A percentile compares a stretch with the other conserved stretches of the same genome.
These are phyloP conservation scores for Vidua chalybeata DNA, from an alignment of 2,113 vertebrate species.

Conservation along the genomic window DNA sequence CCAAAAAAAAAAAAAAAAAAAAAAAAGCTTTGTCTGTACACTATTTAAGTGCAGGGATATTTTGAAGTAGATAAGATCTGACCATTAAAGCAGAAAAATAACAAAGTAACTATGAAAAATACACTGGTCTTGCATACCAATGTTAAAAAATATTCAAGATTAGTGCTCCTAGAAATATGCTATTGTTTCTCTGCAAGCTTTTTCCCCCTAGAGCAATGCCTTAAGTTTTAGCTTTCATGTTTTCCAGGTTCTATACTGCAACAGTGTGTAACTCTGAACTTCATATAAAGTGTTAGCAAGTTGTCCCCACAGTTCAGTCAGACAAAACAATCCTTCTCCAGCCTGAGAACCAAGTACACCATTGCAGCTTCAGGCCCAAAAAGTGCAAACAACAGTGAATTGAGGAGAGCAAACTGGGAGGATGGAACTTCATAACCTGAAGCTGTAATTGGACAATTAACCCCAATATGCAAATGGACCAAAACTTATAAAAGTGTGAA, in stretches of 20 bases:
- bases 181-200: neutral
- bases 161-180: neutral
- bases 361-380: neutral
- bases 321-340: neutral
- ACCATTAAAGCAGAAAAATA: neutral
- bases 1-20: neutral
- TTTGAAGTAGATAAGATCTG: neutral
- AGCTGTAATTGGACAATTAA: neutral
- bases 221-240: neutral
- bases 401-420: neutral
- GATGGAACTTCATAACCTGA: neutral
- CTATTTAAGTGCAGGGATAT: neutral
- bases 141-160: neutral
- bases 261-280: neutral
- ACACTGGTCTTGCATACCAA: neutral
- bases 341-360: neutral
- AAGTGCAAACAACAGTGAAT: neutral
- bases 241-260: neutral
- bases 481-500: neutral
- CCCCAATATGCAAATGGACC: neutral
- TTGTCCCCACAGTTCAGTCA: neutral
- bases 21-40: neutral
- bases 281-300: neutral
- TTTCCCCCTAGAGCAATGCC: neutral
- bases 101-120: neutral